A percentile compares a stretch with the other conserved stretches of the same genome.
Evolutionary conservation across 2,888 invertebrate genomes (phyloP).

Genomic region (Caradrina clavipalpis): DNA sequence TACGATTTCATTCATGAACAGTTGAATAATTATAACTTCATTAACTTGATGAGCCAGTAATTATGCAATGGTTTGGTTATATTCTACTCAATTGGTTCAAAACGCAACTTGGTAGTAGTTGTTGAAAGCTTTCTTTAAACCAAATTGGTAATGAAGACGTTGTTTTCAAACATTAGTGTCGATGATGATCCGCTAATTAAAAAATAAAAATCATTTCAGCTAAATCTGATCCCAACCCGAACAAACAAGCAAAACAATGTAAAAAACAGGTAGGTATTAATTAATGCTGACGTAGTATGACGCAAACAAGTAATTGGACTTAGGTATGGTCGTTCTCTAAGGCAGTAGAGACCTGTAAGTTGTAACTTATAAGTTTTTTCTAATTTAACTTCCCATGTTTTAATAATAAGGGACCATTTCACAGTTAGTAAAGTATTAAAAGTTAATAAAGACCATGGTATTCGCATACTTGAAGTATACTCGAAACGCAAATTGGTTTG

Average conservation of each 20-base stretch:
- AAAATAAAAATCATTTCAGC: slow-evolving; percentile 7
- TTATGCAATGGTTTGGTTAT: slow-evolving; percentile 2
- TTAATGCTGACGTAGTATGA: slow-evolving; percentile 16
- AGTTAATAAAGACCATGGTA: slow-evolving; percentile 32
- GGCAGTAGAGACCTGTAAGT: neutral
- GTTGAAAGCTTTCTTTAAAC: too few relatives aligned
- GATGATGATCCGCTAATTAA: neutral
- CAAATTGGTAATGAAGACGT: neutral
- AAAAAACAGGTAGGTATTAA: neutral
- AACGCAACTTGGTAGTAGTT: too few relatives aligned
- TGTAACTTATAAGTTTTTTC: neutral
- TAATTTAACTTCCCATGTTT: neutral
- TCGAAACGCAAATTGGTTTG: slow-evolving; percentile 60
- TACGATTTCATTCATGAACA: slow-evolving; percentile 66
- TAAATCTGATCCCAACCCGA: neutral
- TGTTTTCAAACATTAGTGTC: slow-evolving; percentile 15
- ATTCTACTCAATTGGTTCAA: neutral
- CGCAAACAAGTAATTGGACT: slow-evolving; percentile 11
- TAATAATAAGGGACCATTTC: slow-evolving; percentile 10
- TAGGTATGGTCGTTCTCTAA: slow-evolving; percentile 1
- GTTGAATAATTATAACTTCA: slow-evolving; percentile 61
- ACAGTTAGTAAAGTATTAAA: slow-evolving; percentile 33
- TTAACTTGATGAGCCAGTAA: slow-evolving; percentile 40
- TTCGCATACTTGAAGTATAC: slow-evolving; percentile 32
- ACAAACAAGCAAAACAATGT: slow-evolving; percentile 20